A percentile compares a stretch with the other conserved stretches of the same genome.
Conservation (phyloP, 2,888 invertebrate genomes). For the Petrolisthes manimaculis region DNA sequence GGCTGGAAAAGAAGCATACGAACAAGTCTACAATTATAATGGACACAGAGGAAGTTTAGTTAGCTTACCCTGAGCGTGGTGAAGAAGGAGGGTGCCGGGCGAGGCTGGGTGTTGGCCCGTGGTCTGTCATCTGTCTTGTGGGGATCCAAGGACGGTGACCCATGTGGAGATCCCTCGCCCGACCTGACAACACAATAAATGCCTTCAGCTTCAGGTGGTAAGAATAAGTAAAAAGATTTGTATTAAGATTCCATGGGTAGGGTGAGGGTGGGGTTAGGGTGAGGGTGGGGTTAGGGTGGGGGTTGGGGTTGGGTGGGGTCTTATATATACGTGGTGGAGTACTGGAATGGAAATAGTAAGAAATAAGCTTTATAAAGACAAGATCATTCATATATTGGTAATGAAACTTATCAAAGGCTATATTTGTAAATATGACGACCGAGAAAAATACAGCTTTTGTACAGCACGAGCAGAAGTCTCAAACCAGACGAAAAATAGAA, state of each 20-base stretch:
- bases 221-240: background rate
- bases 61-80: conserved; percentile 40
- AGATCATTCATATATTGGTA: too few species aligned
- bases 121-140: conserved; percentile 17
- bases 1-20: background rate
- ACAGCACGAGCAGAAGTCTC: too few species aligned
- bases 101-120: conserved; percentile 27
- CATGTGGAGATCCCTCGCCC: conserved; percentile 24
- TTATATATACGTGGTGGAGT: background rate
- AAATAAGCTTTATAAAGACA: too few species aligned
- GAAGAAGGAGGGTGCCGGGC: conserved; percentile 37
- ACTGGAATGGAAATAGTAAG: too few species aligned
- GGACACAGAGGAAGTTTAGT: background rate
- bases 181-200: conserved; percentile 13
- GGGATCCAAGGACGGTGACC: conserved; percentile 34
- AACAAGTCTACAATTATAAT: background rate
- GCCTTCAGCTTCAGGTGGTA: background rate
- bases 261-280: background rate
- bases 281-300: background rate
- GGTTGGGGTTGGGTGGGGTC: background rate
- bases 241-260: background rate
- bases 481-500: too few species aligned
- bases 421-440: too few species aligned
- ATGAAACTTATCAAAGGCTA: too few species aligned
- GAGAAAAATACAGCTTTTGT: too few species aligned